phyloP scores from a whole-genome alignment of 2,888 invertebrate species.

The Teleiodes luculella region DNA sequence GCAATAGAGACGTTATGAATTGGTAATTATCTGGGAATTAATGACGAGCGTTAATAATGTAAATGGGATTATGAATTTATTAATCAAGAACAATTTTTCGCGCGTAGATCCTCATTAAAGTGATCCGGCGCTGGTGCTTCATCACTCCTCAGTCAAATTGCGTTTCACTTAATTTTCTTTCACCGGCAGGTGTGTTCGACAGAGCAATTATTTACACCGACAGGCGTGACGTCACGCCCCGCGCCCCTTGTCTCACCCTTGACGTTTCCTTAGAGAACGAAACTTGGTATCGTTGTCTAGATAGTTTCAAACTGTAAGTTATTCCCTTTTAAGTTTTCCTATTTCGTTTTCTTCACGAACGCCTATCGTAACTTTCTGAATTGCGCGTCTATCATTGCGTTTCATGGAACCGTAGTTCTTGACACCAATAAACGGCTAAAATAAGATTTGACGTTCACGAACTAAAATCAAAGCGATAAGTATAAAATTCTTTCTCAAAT shows the following conservation, averaged over 20 bases:
- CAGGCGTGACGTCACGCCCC: constrained; percentile 66
- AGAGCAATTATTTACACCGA: constrained; percentile 78
- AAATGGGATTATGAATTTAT: constrained; percentile 56
- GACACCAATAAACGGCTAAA: constrained; percentile 14
- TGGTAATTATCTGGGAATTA: constrained; percentile 46
- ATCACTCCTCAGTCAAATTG: constrained; percentile 79
- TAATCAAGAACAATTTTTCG: constrained; percentile 68
- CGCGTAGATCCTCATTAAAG: constrained; percentile 73
- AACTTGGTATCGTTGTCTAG: constrained; percentile 56
- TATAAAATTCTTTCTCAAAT: constrained; percentile 4
- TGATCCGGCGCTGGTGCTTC: constrained; percentile 69
- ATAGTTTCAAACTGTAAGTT: constrained; percentile 58
- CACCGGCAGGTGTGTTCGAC: constrained; percentile 78
- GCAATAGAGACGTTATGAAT: constrained; percentile 28
- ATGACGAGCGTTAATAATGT: constrained; percentile 49
- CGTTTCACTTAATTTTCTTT: constrained; percentile 79
- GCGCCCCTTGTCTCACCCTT: constrained; percentile 32
- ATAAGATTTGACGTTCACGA: constrained; percentile 15
- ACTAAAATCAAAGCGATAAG: constrained; percentile 3
- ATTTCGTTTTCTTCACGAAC: constrained; percentile 39
- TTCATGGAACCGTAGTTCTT: constrained; percentile 21
- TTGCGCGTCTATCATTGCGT: constrained; percentile 30
- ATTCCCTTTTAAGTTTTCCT: constrained; percentile 48
- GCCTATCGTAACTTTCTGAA: constrained; percentile 39
- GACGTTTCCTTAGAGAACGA: constrained; percentile 48